Conservation (phyloP, 1,140 invertebrate genomes). For the Euglossa dilemma region DNA sequence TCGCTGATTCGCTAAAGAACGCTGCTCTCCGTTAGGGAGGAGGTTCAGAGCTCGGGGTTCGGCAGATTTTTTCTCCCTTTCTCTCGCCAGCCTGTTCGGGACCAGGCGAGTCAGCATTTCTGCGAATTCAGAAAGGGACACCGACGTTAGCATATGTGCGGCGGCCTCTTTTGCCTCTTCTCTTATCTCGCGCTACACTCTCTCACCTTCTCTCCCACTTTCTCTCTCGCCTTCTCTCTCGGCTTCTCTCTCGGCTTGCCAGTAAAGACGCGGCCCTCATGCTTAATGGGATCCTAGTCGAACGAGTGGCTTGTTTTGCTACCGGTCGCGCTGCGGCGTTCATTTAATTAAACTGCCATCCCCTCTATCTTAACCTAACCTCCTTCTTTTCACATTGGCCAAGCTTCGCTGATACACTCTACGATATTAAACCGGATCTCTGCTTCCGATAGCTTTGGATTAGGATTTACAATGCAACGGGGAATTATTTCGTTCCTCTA, state of each 20-base stretch:
- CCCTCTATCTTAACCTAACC: not conserved
- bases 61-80: too few species aligned
- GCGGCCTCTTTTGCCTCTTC: not conserved
- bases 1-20: constrained; percentile 26
- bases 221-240: too few species aligned
- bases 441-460: too few species aligned
- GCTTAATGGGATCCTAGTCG: constrained; percentile 35
- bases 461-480: too few species aligned
- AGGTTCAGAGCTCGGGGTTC: not conserved
- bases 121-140: not conserved
- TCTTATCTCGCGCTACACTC: not conserved
- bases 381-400: not conserved
- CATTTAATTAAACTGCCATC: constrained; percentile 53
- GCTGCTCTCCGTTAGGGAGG: not conserved
- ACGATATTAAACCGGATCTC: not conserved
- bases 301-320: constrained; percentile 45
- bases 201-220: too few species aligned
- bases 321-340: not conserved
- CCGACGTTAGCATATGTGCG: not conserved
- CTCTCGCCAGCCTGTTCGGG: not conserved
- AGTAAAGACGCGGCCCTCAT: not conserved
- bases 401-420: not conserved
- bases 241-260: not conserved
- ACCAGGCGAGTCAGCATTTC: constrained; percentile 22
- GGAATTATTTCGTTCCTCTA: too few species aligned